These are phyloP conservation scores for Chrysolina haemoptera DNA, from an alignment of 2,888 invertebrate species.

Conservation along the genomic window DNA sequence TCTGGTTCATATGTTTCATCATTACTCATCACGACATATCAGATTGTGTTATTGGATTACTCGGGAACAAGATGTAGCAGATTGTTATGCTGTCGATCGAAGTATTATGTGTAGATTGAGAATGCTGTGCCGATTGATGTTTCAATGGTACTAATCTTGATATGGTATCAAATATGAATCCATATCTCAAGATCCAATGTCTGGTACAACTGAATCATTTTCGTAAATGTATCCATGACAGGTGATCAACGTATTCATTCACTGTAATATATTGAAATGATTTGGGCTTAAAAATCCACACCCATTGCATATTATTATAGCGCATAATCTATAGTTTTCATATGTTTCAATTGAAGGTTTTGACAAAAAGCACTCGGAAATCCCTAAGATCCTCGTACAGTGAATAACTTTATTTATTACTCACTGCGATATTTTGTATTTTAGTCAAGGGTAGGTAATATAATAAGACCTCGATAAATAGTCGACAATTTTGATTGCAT, in stretches of 20 bases:
- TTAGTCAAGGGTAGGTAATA: too few species aligned
- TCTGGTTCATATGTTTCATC: constrained; percentile 44
- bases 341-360: too few species aligned
- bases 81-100: constrained; percentile 34
- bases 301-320: too few species aligned
- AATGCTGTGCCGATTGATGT: constrained; percentile 37
- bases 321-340: too few species aligned
- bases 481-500: too few species aligned
- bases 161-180: constrained; percentile 27
- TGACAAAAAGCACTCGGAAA: too few species aligned
- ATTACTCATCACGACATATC: constrained; percentile 40
- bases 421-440: too few species aligned
- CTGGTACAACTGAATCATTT: neutral
- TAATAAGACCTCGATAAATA: too few species aligned
- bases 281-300: neutral
- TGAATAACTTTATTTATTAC: too few species aligned
- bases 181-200: neutral
- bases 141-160: constrained; percentile 35
- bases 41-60: constrained; percentile 43
- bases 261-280: neutral
- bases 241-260: too few species aligned
- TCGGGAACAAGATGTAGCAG: constrained; percentile 27
- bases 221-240: neutral
- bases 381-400: too few species aligned
- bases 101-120: constrained; percentile 38